These are phyloP conservation scores for Epinephelus cyanopodus DNA, from an alignment of 2,113 vertebrate species.

Conservation along the genomic window DNA sequence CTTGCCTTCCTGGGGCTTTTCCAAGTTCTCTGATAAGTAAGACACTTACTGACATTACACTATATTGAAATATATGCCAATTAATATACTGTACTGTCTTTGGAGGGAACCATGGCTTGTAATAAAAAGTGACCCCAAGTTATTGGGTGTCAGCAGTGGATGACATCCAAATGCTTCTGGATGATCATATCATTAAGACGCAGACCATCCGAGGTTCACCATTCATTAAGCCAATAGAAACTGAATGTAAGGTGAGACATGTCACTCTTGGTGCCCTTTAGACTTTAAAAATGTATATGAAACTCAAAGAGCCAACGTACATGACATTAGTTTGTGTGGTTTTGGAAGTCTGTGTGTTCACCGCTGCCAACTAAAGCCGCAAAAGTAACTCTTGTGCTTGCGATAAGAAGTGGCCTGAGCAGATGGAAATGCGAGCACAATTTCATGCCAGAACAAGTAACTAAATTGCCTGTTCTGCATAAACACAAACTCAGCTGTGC, in stretches of 20 bases:
- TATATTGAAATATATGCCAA: too few species aligned
- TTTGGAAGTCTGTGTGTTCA: background rate
- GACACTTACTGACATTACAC: conserved; percentile 29
- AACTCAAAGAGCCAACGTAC: background rate
- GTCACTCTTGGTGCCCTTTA: background rate
- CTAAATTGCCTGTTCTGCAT: conserved; percentile 10
- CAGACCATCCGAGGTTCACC: conserved; percentile 94
- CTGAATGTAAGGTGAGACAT: conserved; percentile 89
- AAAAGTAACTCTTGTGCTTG: background rate
- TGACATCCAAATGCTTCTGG: conserved; percentile 78
- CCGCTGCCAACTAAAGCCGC: background rate
- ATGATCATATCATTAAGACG: conserved; percentile 93
- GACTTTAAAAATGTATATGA: background rate
- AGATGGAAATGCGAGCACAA: conserved; percentile 1
- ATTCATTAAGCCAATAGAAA: conserved; percentile 92
- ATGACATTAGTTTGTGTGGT: conserved; percentile 1
- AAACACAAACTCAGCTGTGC: conserved; percentile 1
- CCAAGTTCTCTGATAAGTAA: conserved; percentile 89
- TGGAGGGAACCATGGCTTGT: background rate
- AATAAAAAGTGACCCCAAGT: background rate
- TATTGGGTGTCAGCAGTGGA: background rate
- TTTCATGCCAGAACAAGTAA: conserved; percentile 23
- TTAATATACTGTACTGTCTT: background rate
- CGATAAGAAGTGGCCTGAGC: background rate
- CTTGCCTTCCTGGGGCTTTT: conserved; percentile 82